Conservation (phyloP, 2,888 invertebrate genomes). For the Oscheius sp. region DNA sequence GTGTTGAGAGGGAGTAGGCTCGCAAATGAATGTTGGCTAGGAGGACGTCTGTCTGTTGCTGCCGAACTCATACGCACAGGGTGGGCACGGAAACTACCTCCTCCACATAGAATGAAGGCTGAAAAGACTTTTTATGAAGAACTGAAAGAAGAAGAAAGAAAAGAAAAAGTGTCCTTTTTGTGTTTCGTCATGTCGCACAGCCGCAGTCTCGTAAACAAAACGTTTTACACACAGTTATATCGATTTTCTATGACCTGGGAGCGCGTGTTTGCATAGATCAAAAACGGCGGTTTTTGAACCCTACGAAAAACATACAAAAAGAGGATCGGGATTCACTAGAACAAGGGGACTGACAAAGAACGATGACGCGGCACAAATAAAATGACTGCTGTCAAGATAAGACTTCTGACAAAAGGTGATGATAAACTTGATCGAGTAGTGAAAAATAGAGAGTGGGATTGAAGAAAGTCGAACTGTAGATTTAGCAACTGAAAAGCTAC, state of each 20-base stretch:
- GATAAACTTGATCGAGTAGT: too few species aligned
- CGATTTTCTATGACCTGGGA: constrained; percentile 5
- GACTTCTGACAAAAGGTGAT: too few species aligned
- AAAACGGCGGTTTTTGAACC: too few species aligned
- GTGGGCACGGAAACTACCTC: constrained; percentile 21
- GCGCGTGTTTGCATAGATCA: constrained; percentile 12
- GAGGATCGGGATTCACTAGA: too few species aligned
- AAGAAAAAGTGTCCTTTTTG: constrained; percentile 9
- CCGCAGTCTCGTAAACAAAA: constrained; percentile 18
- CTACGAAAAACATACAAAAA: too few species aligned
- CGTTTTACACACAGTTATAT: constrained; percentile 24
- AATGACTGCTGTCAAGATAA: too few species aligned
- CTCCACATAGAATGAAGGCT: constrained; percentile 28
- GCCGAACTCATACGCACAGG: constrained; percentile 42
- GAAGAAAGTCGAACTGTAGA: too few species aligned
- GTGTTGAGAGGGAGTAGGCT: constrained; percentile 41
- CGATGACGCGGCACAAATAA: too few species aligned
- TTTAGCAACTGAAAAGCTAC: too few species aligned
- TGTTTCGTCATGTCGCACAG: neutral
- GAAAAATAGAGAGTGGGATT: too few species aligned
- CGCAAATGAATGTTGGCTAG: constrained; percentile 36
- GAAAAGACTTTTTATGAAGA: constrained; percentile 15
- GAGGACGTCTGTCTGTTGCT: constrained; percentile 56
- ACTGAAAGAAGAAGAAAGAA: neutral
- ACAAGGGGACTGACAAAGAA: too few species aligned